Percentiles rank a stretch among this genome's conserved stretches.
Evolutionary conservation across 2,888 invertebrate species (phyloP).

Genomic region (Zaprionus lineosus): DNA sequence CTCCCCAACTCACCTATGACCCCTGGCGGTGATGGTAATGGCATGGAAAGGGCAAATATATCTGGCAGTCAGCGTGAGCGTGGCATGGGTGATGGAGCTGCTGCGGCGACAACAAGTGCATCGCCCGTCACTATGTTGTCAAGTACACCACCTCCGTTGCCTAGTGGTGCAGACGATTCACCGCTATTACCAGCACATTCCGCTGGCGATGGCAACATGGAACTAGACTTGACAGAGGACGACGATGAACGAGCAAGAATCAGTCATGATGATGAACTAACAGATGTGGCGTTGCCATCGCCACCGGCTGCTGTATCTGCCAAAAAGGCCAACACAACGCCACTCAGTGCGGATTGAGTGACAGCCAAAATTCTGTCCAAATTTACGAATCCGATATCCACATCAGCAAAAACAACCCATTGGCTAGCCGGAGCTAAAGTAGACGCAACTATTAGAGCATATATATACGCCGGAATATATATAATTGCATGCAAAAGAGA

Average conservation of each 20-base stretch:
- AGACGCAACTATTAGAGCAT: constrained; percentile 19
- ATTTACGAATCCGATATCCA: constrained; percentile 11
- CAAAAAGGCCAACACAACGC: constrained; percentile 59
- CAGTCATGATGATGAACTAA: constrained; percentile 48
- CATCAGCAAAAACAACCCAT: constrained; percentile 21
- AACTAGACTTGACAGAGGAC: constrained; percentile 17
- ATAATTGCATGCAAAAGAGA: constrained; percentile 5
- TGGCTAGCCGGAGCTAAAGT: constrained; percentile 11
- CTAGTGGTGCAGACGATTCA: constrained; percentile 3
- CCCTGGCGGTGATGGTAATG: constrained; percentile 29
- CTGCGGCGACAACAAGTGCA: constrained; percentile 72
- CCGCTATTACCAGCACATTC: constrained; percentile 16
- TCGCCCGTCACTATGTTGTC: constrained; percentile 78
- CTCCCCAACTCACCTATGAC: constrained; percentile 72
- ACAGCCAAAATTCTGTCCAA: neutral
- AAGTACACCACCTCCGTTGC: constrained; percentile 77
- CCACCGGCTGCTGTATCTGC: constrained; percentile 21
- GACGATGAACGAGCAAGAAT: neutral
- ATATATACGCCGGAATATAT: constrained; percentile 23
- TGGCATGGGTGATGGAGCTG: constrained; percentile 82
- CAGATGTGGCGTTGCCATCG: constrained; percentile 51
- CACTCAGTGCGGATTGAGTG: constrained; percentile 69
- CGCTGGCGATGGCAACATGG: constrained; percentile 32
- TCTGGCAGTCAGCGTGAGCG: constrained; percentile 60
- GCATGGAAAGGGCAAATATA: constrained; percentile 6